Base-by-base conservation (phyloP, 2,113 vertebrate genomes). In the Epinephelus fuscoguttatus region DNA sequence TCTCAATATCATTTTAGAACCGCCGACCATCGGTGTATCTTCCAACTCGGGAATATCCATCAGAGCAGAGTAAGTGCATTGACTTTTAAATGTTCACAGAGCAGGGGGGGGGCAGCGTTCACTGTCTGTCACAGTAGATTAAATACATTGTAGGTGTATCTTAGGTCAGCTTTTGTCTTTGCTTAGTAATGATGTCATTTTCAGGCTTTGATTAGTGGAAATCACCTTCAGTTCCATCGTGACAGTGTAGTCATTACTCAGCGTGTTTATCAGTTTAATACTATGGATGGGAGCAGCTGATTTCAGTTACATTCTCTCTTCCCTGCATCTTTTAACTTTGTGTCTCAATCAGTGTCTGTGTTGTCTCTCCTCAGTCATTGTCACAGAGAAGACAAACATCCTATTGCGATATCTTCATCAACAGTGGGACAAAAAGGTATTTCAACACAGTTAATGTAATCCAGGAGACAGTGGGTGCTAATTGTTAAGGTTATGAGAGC, bases 381-480 rank as follows among this genome's bases (percentile, higher is more conserved):
- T 99, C 75, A 99, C 98, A 94, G 98, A 99, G 93, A 99, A 99
- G 94, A 99, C 97, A 62, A 98, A 99, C 88, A 98, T 99, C 72
- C 96, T 99, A 45, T 89, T 99, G 92, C 96, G 98, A 84, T 99
- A 98, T 89, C 95, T 99, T 80, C 97, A 99, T 86, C 98, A 98
- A 89, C 98, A 98, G 91, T 99, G 97, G 97, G 97, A 99, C 95
- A 99, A 98, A 95, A 99, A 98, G 97, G 98, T 98, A 94, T n/a
- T 63, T 14, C 10, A 63, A 47, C 21, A 57, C 4, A 10, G 4
- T 49, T 18, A 9, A 25, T n/a, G 0, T 49, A 17, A 53, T n/a
- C 3, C 15, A 33, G 19, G 14, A 19, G 52, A 52, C 11, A 53
- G 64, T 37, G 70, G 12, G 3, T 30, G 23, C 6, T 45, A 13